These are phyloP conservation scores for Crepidodera aurea DNA, from an alignment of 2,888 invertebrate species.

Conservation along the genomic window DNA sequence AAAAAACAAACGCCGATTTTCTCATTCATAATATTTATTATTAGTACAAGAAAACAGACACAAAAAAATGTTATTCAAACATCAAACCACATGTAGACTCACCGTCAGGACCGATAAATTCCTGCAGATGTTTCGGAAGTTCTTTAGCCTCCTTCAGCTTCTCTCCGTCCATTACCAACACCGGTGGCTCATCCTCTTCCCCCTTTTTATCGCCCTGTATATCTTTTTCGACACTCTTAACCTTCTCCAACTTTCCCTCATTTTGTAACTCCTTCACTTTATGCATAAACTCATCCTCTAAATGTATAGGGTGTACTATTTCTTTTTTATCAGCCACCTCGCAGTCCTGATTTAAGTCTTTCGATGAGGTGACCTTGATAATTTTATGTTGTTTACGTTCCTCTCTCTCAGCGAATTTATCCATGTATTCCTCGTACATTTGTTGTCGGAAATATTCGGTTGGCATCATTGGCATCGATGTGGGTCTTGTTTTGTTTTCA, in stretches of 20 bases:
- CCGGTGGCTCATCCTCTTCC: constrained; percentile 50
- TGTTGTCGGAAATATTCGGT: constrained; percentile 78
- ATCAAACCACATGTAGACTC: constrained; percentile 27
- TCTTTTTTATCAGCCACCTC: constrained; percentile 44
- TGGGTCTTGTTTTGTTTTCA: constrained; percentile 47
- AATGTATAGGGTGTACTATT: constrained; percentile 63
- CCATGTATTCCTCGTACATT: constrained; percentile 86
- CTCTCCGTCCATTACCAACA: constrained; percentile 72
- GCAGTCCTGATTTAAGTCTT: constrained; percentile 36
- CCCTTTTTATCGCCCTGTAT: constrained; percentile 20
- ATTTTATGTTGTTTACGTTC: constrained; percentile 82
- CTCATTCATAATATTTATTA: constrained; percentile 26
- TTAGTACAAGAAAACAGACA: constrained; percentile 22
- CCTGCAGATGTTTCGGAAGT: constrained; percentile 80
- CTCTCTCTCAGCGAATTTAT: constrained; percentile 79
- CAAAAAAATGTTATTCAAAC: constrained; percentile 1
- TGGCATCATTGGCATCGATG: constrained; percentile 62
- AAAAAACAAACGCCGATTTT: constrained; percentile 28
- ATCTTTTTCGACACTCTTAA: constrained; percentile 45
- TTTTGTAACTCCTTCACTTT: constrained; percentile 76
- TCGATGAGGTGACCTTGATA: constrained; percentile 75
- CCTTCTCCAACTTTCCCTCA: constrained; percentile 59
- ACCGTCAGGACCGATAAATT: constrained; percentile 69
- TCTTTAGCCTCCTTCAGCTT: constrained; percentile 70
- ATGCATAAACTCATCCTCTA: constrained; percentile 80